Base-by-base conservation (phyloP, 2,888 invertebrate species). In the Zootermopsis nevadensis region DNA sequence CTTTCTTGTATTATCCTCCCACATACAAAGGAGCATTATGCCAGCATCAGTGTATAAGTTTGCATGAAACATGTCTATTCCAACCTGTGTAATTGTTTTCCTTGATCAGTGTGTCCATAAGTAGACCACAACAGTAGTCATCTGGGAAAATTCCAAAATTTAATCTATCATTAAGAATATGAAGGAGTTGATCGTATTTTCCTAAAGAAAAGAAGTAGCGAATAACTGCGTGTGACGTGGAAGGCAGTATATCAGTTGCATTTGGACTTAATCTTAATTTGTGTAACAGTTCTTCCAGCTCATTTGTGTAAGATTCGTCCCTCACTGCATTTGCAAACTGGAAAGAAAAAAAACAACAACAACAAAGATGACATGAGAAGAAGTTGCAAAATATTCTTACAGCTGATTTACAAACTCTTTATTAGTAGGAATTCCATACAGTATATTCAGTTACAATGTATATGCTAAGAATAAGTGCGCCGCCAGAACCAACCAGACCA, bases 111-210 rank as follows among this genome's bases (percentile, higher is more conserved):
- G 92, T 91, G 88, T 98, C 95, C 90, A 99, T 91, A 60, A 98
- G 89, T 80, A 98, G 90, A 89, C 96, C 97, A 15, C 94, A 94
- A 48, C 93, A 91, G 86, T 94, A 95, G 84, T 93, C 89, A 89
- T 99, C 97, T n/a, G 97, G 93, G 88, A 98, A 98, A 53, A 99
- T 89, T 1, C 99, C 99, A 91, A 95, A 99, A 87, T 95, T 95
- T 27, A 96, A 88, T 82, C 96, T 94, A 88, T 98, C 95, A 87
- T 95, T 93, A 76, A 99, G 90, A 12, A 97, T 91, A 27, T 92
- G 90, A 0, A 97, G 88, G 24, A 98, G 89, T 82, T 94, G 93
- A 27, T 93, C 91, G n/a, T 91, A 89, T 85, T 93, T 90, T 15
- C 91, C 92, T 86, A 89, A 89, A 77, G 91, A 90, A 2, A 93